Evolutionary conservation across 2,888 invertebrate genomes (phyloP).

Genomic region (Cryptophagus acutangulus): DNA sequence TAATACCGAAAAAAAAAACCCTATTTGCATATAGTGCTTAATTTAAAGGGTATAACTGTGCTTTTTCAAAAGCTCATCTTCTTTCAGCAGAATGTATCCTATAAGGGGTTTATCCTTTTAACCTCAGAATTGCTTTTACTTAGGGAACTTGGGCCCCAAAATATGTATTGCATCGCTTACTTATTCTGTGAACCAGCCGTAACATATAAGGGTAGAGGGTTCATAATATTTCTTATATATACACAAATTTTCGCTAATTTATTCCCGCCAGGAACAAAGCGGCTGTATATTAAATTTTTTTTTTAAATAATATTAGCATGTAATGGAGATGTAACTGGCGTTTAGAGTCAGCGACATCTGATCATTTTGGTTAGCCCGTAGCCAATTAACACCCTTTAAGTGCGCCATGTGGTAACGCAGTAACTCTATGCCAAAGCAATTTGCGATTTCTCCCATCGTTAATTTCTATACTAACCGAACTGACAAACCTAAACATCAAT

Average conservation of each 20-base stretch:
- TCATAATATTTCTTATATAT: background rate
- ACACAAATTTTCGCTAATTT: background rate
- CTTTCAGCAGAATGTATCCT: constrained; percentile 14
- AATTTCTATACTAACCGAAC: background rate
- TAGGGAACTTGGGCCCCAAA: constrained; percentile 7
- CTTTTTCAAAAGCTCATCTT: constrained; percentile 23
- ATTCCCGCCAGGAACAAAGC: background rate
- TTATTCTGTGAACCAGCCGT: no score
- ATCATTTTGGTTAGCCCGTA: constrained; percentile 22
- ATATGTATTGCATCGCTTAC: constrained; percentile 9
- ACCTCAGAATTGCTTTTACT: constrained; percentile 17
- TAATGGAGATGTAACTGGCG: constrained; percentile 15
- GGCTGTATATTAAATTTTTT: no score
- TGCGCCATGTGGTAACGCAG: constrained; percentile 16
- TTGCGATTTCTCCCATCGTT: constrained; percentile 5
- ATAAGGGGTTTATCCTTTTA: constrained; percentile 23
- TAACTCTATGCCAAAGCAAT: constrained; percentile 14
- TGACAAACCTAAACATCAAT: constrained; percentile 1
- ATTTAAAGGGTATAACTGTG: constrained; percentile 20
- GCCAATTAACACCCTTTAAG: constrained; percentile 24
- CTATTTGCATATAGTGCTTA: constrained; percentile 16
- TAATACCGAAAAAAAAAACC: no score
- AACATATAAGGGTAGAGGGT: background rate
- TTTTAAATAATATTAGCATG: constrained; percentile 6
- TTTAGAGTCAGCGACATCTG: constrained; percentile 20